Base-by-base conservation (phyloP, 2,888 invertebrate genomes). In the Drosophila subsilvestris region DNA sequence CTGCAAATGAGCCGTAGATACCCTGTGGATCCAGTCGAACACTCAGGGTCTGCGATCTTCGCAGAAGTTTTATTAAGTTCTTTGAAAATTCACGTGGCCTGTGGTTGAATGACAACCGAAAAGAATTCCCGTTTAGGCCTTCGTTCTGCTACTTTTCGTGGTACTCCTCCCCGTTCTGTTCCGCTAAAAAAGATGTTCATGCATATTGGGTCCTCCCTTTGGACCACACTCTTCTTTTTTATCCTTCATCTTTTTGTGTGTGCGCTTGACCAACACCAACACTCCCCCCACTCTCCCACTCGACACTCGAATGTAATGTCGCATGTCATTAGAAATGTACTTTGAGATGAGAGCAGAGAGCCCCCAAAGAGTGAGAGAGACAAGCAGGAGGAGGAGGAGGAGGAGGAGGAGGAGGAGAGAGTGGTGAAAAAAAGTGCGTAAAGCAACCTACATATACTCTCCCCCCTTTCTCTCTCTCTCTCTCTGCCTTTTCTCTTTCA, bases 251-350 rank as follows among this genome's bases (percentile, higher is more conserved):
- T 37, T 29, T 10, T 18, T 37, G 25, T 29, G 5, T 29, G 25
- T 14, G 22, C 42, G 27, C 20, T 45, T 20, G 45, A 48, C 63
- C 22, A 42, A 18, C 9, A n/a, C n/a, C n/a, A n/a, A n/a, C n/a
- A n/a, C n/a, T n/a, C n/a, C n/a, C n/a, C n/a, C n/a, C n/a, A n/a
- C n/a, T 1, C 14, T 1, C 37, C 37, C n/a, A 1, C 37, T 6
- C 37, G 62, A 74, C 84, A 86, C 86, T 85, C 86, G 37, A 88
- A 80, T 80, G 80, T 86, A 88, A 85, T 85, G 88, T 37, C 37
- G 37, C 86, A 88, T 88, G 85, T 88, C 88, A 88, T 85, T 86
- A 80, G 79, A 86, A 80, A 80, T 86, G 79, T 86, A 76, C 83
- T 82, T 60, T 69, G 57, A 58, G 69, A 20, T 66, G 67, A 63